Percentiles rank a stretch among this genome's conserved stretches.
Conservation (phyloP, 2,797 vertebrate genomes). For the Podargus strigoides region DNA sequence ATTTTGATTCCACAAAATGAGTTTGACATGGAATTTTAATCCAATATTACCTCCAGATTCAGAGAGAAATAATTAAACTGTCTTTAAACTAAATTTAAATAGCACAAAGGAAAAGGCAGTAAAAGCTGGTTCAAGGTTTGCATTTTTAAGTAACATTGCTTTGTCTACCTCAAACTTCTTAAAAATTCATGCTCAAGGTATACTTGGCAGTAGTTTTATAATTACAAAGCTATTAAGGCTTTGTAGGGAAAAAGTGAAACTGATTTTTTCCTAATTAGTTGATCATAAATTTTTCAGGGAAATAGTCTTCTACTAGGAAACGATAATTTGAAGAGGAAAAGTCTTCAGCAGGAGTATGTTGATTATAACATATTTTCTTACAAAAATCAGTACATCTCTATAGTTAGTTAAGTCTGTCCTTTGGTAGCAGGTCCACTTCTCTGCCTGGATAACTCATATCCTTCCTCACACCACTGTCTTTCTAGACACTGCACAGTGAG, state of each 20-base stretch:
- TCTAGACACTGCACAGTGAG: background rate
- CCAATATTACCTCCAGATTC: background rate
- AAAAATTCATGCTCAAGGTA: slow-evolving; percentile 26
- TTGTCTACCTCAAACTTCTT: background rate
- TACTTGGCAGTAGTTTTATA: slow-evolving; percentile 6
- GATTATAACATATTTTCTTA: background rate
- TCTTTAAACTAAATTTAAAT: slow-evolving; percentile 32
- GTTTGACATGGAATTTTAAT: background rate
- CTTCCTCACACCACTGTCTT: background rate
- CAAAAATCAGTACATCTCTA: background rate
- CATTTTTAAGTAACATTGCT: background rate
- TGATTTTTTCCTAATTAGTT: background rate
- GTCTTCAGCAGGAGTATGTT: background rate
- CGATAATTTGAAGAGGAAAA: background rate
- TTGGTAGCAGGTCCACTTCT: background rate
- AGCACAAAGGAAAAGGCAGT: background rate
- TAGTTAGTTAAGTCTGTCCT: background rate
- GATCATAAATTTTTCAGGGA: slow-evolving; percentile 21
- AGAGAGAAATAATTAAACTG: slow-evolving; percentile 24
- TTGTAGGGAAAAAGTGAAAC: background rate
- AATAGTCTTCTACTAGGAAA: background rate
- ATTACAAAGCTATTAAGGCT: slow-evolving; percentile 14
- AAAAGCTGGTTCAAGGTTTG: background rate
- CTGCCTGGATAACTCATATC: background rate
- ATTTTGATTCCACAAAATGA: background rate